Evolutionary conservation across 2,888 invertebrate species (phyloP), one percentile per base, ranked within the genome.

Genomic region (Schrankia costaestrigalis): DNA sequence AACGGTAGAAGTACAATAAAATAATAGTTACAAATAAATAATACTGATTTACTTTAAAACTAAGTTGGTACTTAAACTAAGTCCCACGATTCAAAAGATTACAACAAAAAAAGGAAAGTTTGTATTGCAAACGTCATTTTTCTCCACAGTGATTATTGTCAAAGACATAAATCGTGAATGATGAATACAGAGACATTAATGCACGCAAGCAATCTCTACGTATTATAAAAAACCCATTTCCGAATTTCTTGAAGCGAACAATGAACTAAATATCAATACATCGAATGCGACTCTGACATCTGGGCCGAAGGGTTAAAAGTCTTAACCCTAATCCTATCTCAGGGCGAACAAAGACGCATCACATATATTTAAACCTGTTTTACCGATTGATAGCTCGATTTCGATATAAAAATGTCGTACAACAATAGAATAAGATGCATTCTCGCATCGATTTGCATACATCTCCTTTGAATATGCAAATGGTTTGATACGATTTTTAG

Each of bases 321-420:
- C 56, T 68, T 73, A 75, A 79, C 84, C 86, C 84, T 83, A 85
- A 82, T 83, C 84, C 73, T 75, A 76, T 78, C 78, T 77, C 47
- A 47, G 42, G 10, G 9, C 47, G 45, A 48, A 78, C 79, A 82
- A 80, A 71, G 68, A 57, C 56, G 59, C 68, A 69, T 73, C 76
- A 65, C 71, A 75, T 70, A 56, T 74, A 71, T 78, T 75, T 71
- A 80, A 86, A 86, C 87, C 86, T 80, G 86, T 86, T 86, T 81
- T 71, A 73, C 72, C 77, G 72, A 86, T 87, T 83, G 84, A 86
- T 83, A 75, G 76, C 63, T 60, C 62, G 68, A 70, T 72, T 73
- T 56, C 77, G 75, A 83, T 84, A 79, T 79, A 77, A 77, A 84
- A 79, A 71, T 7, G 70, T 74, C 59, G 56, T 47, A 38, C 60